A percentile compares a stretch with the other conserved stretches of the same genome.
phyloP scores from a whole-genome alignment of 2,888 invertebrate species.

The Tetheella fluctuosa region DNA sequence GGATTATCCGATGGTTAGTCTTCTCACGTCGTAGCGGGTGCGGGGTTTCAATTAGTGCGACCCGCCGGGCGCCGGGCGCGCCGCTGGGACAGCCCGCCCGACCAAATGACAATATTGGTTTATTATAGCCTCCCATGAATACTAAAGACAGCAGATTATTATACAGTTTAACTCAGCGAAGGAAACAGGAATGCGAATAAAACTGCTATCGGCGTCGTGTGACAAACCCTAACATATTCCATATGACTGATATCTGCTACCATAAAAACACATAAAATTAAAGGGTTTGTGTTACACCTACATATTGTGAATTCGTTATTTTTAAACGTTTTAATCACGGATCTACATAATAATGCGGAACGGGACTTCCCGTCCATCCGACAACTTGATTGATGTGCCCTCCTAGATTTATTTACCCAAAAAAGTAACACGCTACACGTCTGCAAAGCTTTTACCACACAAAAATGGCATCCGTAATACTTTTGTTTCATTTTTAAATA shows the following conservation, averaged over 20 bases:
- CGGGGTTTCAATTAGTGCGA: constrained; percentile 74
- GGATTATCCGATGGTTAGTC: constrained; percentile 77
- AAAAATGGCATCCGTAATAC: constrained; percentile 73
- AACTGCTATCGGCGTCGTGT: constrained; percentile 1
- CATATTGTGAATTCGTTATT: constrained; percentile 74
- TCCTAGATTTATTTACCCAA: constrained; percentile 79
- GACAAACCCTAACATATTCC: neutral
- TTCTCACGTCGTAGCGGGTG: constrained; percentile 75
- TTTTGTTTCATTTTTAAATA: constrained; percentile 82
- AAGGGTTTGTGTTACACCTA: constrained; percentile 66
- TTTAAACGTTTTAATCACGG: constrained; percentile 77
- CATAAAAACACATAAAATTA: constrained; percentile 43
- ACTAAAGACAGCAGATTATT: constrained; percentile 41
- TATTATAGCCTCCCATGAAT: constrained; percentile 65
- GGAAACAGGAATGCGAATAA: constrained; percentile 16
- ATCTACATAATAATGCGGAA: constrained; percentile 79
- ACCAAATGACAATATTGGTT: constrained; percentile 69
- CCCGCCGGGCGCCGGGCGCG: constrained; percentile 34
- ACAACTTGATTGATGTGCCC: constrained; percentile 81
- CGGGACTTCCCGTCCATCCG: constrained; percentile 79
- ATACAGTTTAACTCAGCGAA: neutral
- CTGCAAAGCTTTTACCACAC: constrained; percentile 71
- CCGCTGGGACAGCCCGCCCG: constrained; percentile 14
- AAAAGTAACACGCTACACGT: constrained; percentile 76
- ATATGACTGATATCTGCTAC: constrained; percentile 13